A percentile compares a stretch with the other conserved stretches of the same genome.
Conservation (phyloP, 2,888 invertebrate species). For the Stomorhina lunata region DNA sequence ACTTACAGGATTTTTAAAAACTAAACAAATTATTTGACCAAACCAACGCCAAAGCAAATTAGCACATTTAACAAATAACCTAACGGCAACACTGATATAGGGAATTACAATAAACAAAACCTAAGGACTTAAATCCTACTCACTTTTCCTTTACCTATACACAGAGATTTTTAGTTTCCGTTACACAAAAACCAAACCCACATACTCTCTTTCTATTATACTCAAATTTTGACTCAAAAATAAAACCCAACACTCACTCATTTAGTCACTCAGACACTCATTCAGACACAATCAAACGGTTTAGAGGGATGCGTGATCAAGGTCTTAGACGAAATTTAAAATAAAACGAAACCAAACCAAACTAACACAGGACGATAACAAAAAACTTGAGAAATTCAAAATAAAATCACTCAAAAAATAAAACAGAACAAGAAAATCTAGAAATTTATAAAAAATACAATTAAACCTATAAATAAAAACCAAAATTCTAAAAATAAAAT, state of each 20-base stretch:
- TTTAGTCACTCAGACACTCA: constrained; percentile 54
- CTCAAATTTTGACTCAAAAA: constrained; percentile 19
- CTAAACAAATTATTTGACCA: not conserved
- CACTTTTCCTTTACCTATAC: no score
- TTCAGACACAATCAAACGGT: constrained; percentile 71
- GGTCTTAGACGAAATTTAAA: constrained; percentile 50
- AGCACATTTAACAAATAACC: constrained; percentile 22
- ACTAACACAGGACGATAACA: not conserved
- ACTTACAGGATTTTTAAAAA: not conserved
- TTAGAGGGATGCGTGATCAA: constrained; percentile 79
- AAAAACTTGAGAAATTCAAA: constrained; percentile 13
- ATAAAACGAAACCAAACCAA: constrained; percentile 29
- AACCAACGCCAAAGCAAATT: constrained; percentile 3
- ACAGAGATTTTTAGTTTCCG: no score
- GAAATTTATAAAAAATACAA: not conserved
- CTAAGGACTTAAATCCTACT: constrained; percentile 46
- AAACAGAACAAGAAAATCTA: constrained; percentile 11
- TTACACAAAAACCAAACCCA: constrained; percentile 34
- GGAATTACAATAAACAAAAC: constrained; percentile 1
- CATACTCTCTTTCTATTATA: not conserved
- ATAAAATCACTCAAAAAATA: constrained; percentile 19
- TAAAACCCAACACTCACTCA: constrained; percentile 33
- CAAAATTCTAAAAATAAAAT: not conserved
- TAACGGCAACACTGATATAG: constrained; percentile 26
- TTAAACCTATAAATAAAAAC: not conserved